Conservation (phyloP, 2,113 vertebrate genomes). For the Oenanthe oenanthe region DNA sequence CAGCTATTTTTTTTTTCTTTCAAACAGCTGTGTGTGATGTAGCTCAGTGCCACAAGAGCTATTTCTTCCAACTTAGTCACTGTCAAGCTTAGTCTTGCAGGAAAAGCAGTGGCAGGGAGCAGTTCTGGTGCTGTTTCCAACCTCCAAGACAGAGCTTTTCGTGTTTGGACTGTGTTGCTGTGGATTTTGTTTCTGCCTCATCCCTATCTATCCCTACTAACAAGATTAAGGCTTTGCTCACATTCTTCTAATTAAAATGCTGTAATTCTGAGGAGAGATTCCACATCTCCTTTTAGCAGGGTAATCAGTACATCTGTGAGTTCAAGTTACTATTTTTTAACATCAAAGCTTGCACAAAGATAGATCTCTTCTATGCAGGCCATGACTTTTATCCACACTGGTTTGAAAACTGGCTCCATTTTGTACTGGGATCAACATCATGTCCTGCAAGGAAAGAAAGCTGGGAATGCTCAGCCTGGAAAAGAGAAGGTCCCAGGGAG, state of each 20-base stretch:
- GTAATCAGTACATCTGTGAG: not conserved
- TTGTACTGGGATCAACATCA: not conserved
- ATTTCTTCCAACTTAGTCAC: not conserved
- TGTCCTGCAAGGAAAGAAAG: not conserved
- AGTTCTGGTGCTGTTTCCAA: not conserved
- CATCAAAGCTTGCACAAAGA: not conserved
- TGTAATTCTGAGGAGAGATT: slow-evolving; percentile 17
- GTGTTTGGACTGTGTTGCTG: not conserved
- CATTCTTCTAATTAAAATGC: slow-evolving; percentile 42
- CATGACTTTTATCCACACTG: not conserved
- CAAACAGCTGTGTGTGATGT: not conserved
- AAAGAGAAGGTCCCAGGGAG: not conserved
- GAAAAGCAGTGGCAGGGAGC: not conserved
- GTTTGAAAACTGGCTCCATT: not conserved
- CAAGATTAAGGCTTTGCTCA: slow-evolving; percentile 27
- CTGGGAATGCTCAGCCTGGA: not conserved
- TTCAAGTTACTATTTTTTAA: slow-evolving; percentile 10
- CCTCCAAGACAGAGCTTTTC: not conserved
- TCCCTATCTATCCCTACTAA: not conserved
- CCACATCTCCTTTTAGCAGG: not conserved
- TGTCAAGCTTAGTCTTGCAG: not conserved
- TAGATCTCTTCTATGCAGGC: not conserved
- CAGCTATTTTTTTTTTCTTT: not conserved
- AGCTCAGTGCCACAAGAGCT: not conserved
- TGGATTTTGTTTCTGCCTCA: slow-evolving; percentile 19